Conservation (phyloP, 2,113 vertebrate species). For the Cebus imitator region DNA sequence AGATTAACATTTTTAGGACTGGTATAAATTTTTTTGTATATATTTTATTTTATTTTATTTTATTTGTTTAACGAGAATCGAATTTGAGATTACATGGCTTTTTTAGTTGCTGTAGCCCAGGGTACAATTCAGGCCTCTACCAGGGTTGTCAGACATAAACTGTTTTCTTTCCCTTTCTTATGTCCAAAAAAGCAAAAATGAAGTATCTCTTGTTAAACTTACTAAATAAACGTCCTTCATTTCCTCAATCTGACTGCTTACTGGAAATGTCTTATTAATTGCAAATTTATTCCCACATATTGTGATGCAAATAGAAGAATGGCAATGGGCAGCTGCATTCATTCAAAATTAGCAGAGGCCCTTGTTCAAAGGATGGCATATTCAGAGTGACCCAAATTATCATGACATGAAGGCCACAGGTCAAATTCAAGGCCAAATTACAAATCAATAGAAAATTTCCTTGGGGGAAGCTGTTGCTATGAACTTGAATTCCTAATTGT, state of each 20-base stretch:
- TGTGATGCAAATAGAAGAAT: conserved; percentile 68
- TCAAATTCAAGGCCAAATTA: conserved; percentile 69
- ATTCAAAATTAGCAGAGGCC: conserved; percentile 61
- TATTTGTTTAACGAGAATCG: not conserved
- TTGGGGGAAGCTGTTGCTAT: not conserved
- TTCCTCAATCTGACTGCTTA: conserved; percentile 36
- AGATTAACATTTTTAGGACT: not conserved
- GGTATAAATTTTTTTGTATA: not conserved
- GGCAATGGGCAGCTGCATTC: conserved; percentile 42
- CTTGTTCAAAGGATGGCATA: conserved; percentile 61
- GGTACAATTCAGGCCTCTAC: not conserved
- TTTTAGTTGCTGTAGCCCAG: not conserved
- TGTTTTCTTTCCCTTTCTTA: conserved; percentile 5
- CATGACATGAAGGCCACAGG: conserved; percentile 59
- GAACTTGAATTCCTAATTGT: conserved; percentile 54
- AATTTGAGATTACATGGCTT: not conserved
- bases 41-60: not conserved
- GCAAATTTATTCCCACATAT: conserved; percentile 56
- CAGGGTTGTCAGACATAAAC: not conserved
- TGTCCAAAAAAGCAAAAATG: conserved; percentile 47
- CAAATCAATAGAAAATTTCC: conserved; percentile 67
- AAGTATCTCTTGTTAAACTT: conserved; percentile 24
- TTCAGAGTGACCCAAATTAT: conserved; percentile 73
- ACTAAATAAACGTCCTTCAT: conserved; percentile 8
- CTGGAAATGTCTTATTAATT: conserved; percentile 70